Percentiles rank a stretch among this genome's conserved stretches.
Evolutionary conservation across 2,888 invertebrate species (phyloP).

Genomic region (Melinaea marsaeus): DNA sequence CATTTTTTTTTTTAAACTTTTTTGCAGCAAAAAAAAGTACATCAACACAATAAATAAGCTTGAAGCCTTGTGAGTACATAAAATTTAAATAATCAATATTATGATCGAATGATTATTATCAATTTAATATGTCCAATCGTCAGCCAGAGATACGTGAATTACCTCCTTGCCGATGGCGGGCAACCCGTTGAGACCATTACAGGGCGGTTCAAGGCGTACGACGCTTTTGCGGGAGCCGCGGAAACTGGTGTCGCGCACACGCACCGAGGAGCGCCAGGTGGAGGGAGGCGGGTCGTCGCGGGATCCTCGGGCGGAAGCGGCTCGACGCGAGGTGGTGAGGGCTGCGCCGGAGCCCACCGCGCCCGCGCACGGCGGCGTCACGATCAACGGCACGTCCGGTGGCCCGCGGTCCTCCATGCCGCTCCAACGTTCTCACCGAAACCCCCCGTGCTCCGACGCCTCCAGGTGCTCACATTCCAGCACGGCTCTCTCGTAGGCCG

Average conservation of each 20-base stretch:
- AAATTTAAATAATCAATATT: slow-evolving; percentile 10
- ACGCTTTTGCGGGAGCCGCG: slow-evolving; percentile 80
- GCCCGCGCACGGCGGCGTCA: slow-evolving; percentile 59
- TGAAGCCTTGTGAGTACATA: slow-evolving; percentile 31
- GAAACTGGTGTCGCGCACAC: slow-evolving; percentile 80
- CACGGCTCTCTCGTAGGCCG: slow-evolving; percentile 68
- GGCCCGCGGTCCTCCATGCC: slow-evolving; percentile 79
- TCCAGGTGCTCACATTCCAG: slow-evolving; percentile 73
- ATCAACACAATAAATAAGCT: slow-evolving; percentile 34
- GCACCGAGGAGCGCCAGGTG: slow-evolving; percentile 81
- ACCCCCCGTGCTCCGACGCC: slow-evolving; percentile 68
- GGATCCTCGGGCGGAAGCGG: slow-evolving; percentile 63
- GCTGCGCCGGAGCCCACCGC: slow-evolving; percentile 46
- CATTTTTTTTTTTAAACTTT: slow-evolving; percentile 15
- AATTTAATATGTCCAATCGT: slow-evolving; percentile 25
- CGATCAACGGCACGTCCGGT: slow-evolving; percentile 69
- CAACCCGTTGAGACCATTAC: slow-evolving; percentile 80
- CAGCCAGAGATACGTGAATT: slow-evolving; percentile 62
- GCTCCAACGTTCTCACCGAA: slow-evolving; percentile 77
- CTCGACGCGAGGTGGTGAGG: slow-evolving; percentile 64
- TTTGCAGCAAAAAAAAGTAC: slow-evolving; percentile 37
- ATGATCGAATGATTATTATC: slow-evolving; percentile 20
- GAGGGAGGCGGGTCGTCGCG: slow-evolving; percentile 66
- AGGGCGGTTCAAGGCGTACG: slow-evolving; percentile 81
- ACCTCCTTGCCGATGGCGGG: slow-evolving; percentile 79